These are phyloP conservation scores for Margaritifera margaritifera DNA, from an alignment of 2,888 invertebrate species.

Conservation along the genomic window DNA sequence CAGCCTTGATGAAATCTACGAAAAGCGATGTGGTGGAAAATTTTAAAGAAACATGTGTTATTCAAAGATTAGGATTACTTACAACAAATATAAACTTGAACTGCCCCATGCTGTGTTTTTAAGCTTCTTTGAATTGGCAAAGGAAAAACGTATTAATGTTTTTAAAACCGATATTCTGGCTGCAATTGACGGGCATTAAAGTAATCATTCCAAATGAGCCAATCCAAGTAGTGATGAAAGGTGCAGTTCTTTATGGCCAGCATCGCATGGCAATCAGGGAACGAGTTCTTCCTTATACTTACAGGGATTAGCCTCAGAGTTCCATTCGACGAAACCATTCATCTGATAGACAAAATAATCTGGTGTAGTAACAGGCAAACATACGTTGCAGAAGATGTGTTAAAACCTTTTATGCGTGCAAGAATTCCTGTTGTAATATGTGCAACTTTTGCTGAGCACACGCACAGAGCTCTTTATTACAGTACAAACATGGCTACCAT, in stretches of 20 bases:
- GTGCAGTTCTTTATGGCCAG: slow-evolving; percentile 6
- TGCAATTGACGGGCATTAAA: background rate
- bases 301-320: slow-evolving; percentile 1
- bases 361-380: no score
- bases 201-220: slow-evolving; percentile 3
- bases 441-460: background rate
- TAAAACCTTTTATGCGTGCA: slow-evolving; percentile 3
- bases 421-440: slow-evolving; percentile 1
- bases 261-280: background rate
- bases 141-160: background rate
- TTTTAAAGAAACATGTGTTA: no score
- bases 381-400: slow-evolving; percentile 8
- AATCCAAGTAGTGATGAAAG: slow-evolving; percentile 6
- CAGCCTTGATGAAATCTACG: no score
- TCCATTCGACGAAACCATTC: slow-evolving; percentile 4
- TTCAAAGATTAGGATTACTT: no score
- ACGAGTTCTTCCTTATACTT: slow-evolving; percentile 5
- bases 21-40: no score
- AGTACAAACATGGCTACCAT: background rate
- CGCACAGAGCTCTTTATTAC: background rate
- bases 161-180: background rate
- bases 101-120: no score
- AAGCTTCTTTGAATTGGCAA: background rate
- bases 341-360: background rate
- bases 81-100: no score